Evolutionary conservation across 2,797 vertebrate genomes (phyloP).

Genomic region (Aldrovandia affinis): DNA sequence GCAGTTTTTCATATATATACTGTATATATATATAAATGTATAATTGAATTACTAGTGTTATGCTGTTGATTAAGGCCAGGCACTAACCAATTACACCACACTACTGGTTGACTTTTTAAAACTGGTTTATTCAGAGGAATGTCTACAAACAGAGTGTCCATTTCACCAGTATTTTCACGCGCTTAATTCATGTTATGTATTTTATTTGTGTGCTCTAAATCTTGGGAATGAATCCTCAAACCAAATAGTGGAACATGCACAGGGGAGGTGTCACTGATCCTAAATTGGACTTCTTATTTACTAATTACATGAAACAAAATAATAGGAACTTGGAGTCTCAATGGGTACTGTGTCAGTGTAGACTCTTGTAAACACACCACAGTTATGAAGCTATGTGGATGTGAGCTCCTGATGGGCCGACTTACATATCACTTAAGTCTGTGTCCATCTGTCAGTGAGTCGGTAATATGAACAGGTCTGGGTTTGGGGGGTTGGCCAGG

Average conservation of each 20-base stretch:
- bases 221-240: not conserved
- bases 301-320: conserved; percentile 61
- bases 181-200: not conserved
- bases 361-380: conserved; percentile 55
- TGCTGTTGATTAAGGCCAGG: conserved; percentile 24
- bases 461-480: conserved; percentile 31
- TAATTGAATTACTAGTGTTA: conserved; percentile 25
- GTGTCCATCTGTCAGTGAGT: conserved; percentile 35
- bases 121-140: no score
- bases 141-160: not conserved
- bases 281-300: conserved; percentile 32
- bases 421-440: conserved; percentile 11
- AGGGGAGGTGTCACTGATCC: conserved; percentile 8
- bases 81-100: not conserved
- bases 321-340: conserved; percentile 38
- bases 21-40: not conserved
- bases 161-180: not conserved
- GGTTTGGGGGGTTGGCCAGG: not conserved
- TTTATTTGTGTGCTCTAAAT: not conserved
- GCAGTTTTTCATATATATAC: no score
- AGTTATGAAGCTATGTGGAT: not conserved
- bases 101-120: no score
- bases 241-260: not conserved
- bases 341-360: conserved; percentile 38
- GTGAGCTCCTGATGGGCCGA: not conserved